phyloP scores from a whole-genome alignment of 2,113 vertebrate genomes.

The Hiodon alosoides region DNA sequence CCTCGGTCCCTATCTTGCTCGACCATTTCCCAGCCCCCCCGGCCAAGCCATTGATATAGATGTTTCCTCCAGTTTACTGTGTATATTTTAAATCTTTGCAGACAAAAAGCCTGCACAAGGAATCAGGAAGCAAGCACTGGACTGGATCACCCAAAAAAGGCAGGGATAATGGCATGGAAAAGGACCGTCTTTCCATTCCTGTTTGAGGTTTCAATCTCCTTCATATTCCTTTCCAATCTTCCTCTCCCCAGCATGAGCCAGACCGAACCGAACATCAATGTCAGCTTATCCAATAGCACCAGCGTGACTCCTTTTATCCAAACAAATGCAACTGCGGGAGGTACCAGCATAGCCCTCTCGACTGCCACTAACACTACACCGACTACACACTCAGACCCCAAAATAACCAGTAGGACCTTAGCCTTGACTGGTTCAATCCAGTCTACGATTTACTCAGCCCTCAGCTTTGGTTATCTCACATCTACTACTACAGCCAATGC shows the following conservation, averaged over 20 bases:
- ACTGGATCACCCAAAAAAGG: not conserved
- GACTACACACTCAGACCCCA: too few species aligned
- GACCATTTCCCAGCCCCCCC: not conserved
- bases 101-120: not conserved
- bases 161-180: not conserved
- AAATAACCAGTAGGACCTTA: too few species aligned
- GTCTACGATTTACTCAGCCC: too few species aligned
- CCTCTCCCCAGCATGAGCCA: conserved; percentile 24
- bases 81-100: not conserved
- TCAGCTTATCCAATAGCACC: conserved; percentile 11
- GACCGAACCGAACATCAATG: not conserved
- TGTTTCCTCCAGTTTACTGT: not conserved
- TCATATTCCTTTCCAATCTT: conserved; percentile 14
- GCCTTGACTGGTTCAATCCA: too few species aligned
- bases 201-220: conserved; percentile 8
- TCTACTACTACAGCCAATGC: not conserved
- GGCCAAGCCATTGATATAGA: not conserved
- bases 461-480: not conserved
- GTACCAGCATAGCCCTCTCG: fast-evolving
- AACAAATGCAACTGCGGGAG: too few species aligned
- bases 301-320: not conserved
- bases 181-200: conserved; percentile 9
- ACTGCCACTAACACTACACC: fast-evolving
- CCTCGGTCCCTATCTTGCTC: not conserved
- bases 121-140: not conserved